Base-by-base conservation (phyloP, 2,888 invertebrate genomes). In the Cybosia mesomella region DNA sequence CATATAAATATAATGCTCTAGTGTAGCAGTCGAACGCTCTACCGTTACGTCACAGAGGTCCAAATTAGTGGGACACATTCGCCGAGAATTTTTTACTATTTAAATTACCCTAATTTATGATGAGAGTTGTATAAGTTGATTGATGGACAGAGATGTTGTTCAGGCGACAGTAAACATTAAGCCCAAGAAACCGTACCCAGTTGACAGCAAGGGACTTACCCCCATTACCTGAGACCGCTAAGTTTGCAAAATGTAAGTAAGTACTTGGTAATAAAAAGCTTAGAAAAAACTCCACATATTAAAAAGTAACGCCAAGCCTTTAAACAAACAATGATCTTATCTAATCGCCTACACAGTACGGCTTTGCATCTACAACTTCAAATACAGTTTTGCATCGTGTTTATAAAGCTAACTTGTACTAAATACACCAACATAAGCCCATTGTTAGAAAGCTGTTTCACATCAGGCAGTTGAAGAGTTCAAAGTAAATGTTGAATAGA, bases 361-460 rank as follows among this genome's bases (percentile, higher is more conserved):
- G 53, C 60, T 68, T 68, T 58, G n/a, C 34, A 49, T 67, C 67
- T 67, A 53, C 67, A 60, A 61, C 62, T 61, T 55, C 55, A 61
- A 39, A 54, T 63, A 67, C 21, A 67, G 67, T 67, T 67, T 3
- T 53, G 18, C 5, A 18, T 54, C 39, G 55, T 36, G 58, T 58
- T 63, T 58, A 32, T 49, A 24, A 28, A 61, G 49, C 28, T 53
- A 32, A 28, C 28, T 28, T 36, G 62, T 36, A 36, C 63, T 67
- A 63, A 63, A 67, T 67, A 63, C 53, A 63, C 34, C 18, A 66
- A 55, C 39, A 43, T 28, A 9, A 49, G 43, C 21, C 43, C 55
- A 66, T 66, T 66, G 66, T 66, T 66, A 32, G 59, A 58, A 39
- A 55, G 58, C n/a, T 32, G 9, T n/a, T 54, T 55, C 36, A 36